Evolutionary conservation across 2,113 vertebrate genomes (phyloP), one percentile per base, ranked within the genome.

Genomic region (Eretmochelys imbricata): DNA sequence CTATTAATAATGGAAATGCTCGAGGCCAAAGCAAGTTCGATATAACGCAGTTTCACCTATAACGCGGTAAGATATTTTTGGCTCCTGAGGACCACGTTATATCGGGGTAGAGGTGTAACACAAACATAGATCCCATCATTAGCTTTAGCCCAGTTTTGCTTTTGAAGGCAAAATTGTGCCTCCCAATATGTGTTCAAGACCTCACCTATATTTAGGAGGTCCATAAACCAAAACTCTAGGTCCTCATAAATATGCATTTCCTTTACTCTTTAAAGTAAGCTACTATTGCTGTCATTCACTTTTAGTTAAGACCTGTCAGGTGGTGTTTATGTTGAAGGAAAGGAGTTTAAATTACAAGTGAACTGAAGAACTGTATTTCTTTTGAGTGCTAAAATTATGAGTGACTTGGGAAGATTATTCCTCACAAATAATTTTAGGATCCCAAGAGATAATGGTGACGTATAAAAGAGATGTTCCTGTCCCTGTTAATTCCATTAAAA

Each of bases 301-400:
- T 96, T 85, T 91, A 95, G 91, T 97, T 97, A 98, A 98, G 94
- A 91, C 95, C 88, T 98, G 97, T 97, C 96, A 97, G 85, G 95
- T 96, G 79, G 85, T 96, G 93, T 97, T 97, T 91, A 93, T 97
- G 59, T 84, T 95, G 95, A 97, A 95, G 91, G 76, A 86, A 94
- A 88, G 83, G 93, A 96, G n/a, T 97, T 94, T 93, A 97, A 97
- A 95, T 97, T 97, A 89, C 1, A 25, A 76, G 62, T 0, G 29
- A 96, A 94, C 65, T 95, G 89, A 96, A 91, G 93, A 91, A 80
- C 85, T 0, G 20, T 94, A 87, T 82, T 94, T 96, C 91, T 96
- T 93, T 93, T 50, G 38, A 80, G 4, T 93, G 90, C 94, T 97
- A 95, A 97, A 98, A 94, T 96, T 97, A 82, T 96, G 91, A 96